These are phyloP conservation scores for Xyrauchen texanus DNA, from an alignment of 2,113 vertebrate species.

Conservation along the genomic window DNA sequence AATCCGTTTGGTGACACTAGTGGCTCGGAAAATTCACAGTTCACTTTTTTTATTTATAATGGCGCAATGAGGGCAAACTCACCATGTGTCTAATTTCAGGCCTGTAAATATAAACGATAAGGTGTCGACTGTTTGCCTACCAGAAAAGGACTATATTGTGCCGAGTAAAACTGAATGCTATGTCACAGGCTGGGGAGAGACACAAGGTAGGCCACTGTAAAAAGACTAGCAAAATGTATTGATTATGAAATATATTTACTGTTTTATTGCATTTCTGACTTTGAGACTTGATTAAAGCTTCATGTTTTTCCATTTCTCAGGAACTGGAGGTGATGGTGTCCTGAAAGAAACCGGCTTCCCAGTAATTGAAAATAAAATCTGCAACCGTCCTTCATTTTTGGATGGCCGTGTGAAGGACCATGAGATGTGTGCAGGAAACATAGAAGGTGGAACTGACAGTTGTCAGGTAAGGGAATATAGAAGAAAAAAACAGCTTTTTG, in stretches of 20 bases:
- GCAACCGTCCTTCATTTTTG: slow-evolving; percentile 84
- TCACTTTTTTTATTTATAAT: too few relatives aligned
- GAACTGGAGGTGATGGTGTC: slow-evolving; percentile 72
- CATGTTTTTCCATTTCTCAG: slow-evolving; percentile 65
- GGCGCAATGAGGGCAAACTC: neutral
- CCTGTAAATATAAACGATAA: slow-evolving; percentile 81
- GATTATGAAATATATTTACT: neutral
- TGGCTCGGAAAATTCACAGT: too few relatives aligned
- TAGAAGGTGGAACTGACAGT: slow-evolving; percentile 85
- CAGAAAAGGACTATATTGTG: slow-evolving; percentile 78
- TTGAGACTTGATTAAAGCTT: too few relatives aligned
- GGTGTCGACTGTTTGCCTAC: slow-evolving; percentile 85
- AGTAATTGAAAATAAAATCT: slow-evolving; percentile 92
- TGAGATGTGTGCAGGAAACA: slow-evolving; percentile 89
- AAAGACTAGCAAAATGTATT: neutral
- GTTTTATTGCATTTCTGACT: neutral
- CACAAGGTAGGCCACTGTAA: slow-evolving; percentile 75
- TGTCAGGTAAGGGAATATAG: slow-evolving; percentile 81
- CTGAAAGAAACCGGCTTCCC: slow-evolving; percentile 93
- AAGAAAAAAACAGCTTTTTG: too few relatives aligned
- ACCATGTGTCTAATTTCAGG: slow-evolving; percentile 69
- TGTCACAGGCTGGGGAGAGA: slow-evolving; percentile 95
- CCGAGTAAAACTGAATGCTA: slow-evolving; percentile 84
- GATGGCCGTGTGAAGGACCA: slow-evolving; percentile 74
- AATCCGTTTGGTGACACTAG: too few relatives aligned